These are phyloP conservation scores for Puffinus mauretanicus DNA, from an alignment of 2,113 vertebrate genomes.

Conservation along the genomic window DNA sequence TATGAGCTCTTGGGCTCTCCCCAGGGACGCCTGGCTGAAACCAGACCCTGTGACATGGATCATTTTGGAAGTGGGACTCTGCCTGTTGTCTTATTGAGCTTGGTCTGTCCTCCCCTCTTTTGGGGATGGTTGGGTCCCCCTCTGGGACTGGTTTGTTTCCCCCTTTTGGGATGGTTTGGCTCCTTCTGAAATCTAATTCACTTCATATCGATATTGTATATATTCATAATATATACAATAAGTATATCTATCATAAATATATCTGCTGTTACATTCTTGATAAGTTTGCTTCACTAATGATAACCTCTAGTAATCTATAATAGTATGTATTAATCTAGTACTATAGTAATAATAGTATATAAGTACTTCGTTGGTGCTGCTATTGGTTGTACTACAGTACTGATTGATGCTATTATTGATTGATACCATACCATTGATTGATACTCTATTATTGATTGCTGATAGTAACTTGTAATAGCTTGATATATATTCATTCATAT, in stretches of 20 bases:
- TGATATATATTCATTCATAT: neutral
- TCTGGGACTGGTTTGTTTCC: neutral
- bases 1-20: neutral
- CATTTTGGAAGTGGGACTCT: neutral
- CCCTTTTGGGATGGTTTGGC: neutral
- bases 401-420: neutral
- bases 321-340: neutral
- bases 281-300: neutral
- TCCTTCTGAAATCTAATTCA: neutral
- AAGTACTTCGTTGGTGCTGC: neutral
- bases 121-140: neutral
- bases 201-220: neutral
- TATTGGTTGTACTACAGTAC: neutral
- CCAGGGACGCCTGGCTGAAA: neutral
- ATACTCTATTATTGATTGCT: neutral
- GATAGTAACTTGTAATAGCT: neutral
- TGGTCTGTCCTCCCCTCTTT: neutral
- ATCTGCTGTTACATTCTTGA: neutral
- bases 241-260: neutral
- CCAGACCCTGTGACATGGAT: neutral
- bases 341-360: neutral
- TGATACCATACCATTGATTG: neutral
- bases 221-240: neutral
- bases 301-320: neutral
- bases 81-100: neutral